Percentiles rank a stretch among this genome's conserved stretches.
These are phyloP conservation scores for Nesidiocoris tenuis DNA, from an alignment of 2,888 invertebrate species.

Conservation along the genomic window DNA sequence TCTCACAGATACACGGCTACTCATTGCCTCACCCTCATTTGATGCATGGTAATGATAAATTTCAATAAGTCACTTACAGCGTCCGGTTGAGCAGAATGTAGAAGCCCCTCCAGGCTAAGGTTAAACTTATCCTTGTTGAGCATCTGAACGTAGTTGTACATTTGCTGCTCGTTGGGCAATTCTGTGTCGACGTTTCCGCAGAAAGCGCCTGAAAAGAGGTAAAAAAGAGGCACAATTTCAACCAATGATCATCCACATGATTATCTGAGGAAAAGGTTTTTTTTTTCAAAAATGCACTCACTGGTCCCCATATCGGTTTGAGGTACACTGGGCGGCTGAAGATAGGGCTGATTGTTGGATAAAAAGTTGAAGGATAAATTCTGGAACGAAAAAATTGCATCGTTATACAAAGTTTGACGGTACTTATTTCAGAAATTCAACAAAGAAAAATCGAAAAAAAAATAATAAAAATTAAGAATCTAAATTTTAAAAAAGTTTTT, in stretches of 20 bases:
- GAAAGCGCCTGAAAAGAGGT: slow-evolving; percentile 41
- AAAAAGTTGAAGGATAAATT: slow-evolving; percentile 44
- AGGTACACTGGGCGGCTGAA: slow-evolving; percentile 35
- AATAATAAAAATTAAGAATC: no score
- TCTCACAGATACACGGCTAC: no score
- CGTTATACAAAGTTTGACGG: no score
- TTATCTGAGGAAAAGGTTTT: no score
- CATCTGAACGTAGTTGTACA: slow-evolving; percentile 50
- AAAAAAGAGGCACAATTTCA: background rate
- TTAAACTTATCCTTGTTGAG: slow-evolving; percentile 48
- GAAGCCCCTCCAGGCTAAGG: slow-evolving; percentile 47
- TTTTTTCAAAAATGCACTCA: no score
- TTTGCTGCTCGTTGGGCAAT: slow-evolving; percentile 51
- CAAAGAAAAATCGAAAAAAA: background rate
- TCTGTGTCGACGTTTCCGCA: slow-evolving; percentile 47
- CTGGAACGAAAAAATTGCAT: slow-evolving; percentile 40
- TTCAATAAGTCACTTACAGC: slow-evolving; percentile 28
- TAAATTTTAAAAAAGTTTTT: no score
- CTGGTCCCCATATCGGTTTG: slow-evolving; percentile 41
- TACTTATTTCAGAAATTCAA: no score
- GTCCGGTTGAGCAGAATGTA: slow-evolving; percentile 46
- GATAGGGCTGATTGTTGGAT: slow-evolving; percentile 34
- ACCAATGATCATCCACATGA: background rate
- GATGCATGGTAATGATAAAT: no score
- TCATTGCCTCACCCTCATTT: no score